Evolutionary conservation across 2,797 vertebrate genomes (phyloP).

Genomic region (Aratinga solstitialis): DNA sequence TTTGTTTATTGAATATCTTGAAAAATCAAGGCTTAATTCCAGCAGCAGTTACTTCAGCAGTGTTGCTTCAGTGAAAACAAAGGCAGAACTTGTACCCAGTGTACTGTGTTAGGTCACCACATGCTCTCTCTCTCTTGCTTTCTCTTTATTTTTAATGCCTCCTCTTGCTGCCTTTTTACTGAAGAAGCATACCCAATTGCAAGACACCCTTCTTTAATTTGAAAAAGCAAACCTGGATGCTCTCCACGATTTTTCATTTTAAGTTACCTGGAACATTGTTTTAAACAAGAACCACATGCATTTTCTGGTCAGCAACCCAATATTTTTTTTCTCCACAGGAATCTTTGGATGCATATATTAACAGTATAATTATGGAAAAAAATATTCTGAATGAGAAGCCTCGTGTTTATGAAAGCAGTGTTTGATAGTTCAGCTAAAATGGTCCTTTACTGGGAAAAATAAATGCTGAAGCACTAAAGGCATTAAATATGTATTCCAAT

Average conservation of each 20-base stretch:
- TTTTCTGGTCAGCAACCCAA: slow-evolving; percentile 11
- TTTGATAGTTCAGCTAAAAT: neutral
- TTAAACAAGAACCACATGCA: neutral
- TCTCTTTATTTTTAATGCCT: neutral
- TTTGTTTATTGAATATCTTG: neutral
- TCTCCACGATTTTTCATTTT: slow-evolving; percentile 14
- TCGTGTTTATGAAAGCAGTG: neutral
- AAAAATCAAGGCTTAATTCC: neutral
- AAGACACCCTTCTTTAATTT: neutral
- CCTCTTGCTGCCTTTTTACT: neutral
- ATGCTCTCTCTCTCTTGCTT: neutral
- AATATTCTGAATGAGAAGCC: neutral
- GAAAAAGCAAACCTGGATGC: slow-evolving; percentile 4
- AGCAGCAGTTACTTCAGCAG: neutral
- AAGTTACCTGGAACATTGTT: neutral
- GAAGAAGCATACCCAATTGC: neutral
- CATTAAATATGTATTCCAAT: neutral
- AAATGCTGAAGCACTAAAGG: neutral
- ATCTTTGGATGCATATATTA: slow-evolving; percentile 11
- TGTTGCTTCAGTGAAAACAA: neutral
- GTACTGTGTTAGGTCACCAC: neutral
- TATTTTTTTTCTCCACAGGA: slow-evolving; percentile 27
- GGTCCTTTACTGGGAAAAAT: neutral
- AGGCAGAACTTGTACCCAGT: neutral
- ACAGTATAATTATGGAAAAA: neutral